These are phyloP conservation scores for Planococcus citri DNA, from an alignment of 1,140 invertebrate species.

Conservation along the genomic window DNA sequence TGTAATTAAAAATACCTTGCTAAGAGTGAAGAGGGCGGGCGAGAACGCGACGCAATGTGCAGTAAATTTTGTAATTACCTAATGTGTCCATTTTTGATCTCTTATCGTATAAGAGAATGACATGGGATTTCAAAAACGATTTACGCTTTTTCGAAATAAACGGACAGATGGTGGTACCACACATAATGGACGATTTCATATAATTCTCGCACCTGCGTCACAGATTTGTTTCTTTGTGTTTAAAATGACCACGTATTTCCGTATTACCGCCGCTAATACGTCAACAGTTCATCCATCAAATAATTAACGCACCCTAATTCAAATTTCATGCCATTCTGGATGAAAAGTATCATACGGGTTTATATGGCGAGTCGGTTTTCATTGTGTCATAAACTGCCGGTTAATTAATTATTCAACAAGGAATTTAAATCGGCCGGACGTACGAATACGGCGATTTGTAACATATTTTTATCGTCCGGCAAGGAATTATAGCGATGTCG, in stretches of 20 bases:
- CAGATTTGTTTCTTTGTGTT: neutral
- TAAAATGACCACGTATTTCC: neutral
- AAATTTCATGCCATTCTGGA: neutral
- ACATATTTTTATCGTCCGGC: neutral
- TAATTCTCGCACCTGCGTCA: neutral
- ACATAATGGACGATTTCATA: neutral
- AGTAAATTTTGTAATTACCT: too few relatives aligned
- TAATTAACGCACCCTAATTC: neutral
- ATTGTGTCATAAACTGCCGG: slow-evolving; percentile 6
- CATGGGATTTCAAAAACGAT: neutral
- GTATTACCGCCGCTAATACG: neutral
- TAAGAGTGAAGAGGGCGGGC: too few relatives aligned
- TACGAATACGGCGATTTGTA: neutral
- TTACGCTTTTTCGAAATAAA: neutral
- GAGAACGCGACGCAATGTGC: too few relatives aligned
- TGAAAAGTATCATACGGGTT: slow-evolving; percentile 2
- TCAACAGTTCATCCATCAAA: slow-evolving; percentile 3
- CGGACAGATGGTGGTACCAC: neutral
- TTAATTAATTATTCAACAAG: slow-evolving; percentile 4
- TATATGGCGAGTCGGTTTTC: neutral
- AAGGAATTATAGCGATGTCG: neutral
- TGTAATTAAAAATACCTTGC: too few relatives aligned
- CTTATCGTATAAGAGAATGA: neutral
- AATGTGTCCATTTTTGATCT: neutral
- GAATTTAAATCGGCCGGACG: neutral